Conservation (phyloP, 2,113 vertebrate genomes). For the Grammomys dolichurus region DNA sequence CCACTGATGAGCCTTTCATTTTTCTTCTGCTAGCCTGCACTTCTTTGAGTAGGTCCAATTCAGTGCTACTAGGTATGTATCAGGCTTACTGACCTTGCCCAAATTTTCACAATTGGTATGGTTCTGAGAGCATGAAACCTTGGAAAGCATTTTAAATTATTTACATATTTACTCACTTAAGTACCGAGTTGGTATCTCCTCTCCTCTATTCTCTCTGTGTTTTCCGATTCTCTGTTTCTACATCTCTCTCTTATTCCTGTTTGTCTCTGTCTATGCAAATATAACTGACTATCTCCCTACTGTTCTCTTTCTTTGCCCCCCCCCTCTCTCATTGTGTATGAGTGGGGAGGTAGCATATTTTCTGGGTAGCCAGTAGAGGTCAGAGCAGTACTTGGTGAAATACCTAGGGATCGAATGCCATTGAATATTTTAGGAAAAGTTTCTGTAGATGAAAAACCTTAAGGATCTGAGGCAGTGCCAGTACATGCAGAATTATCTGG, state of each 20-base stretch:
- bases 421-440: too few species aligned
- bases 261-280: too few species aligned
- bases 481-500: too few species aligned
- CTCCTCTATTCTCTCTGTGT: not conserved
- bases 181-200: not conserved
- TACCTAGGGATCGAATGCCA: too few species aligned
- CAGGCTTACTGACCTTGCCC: constrained; percentile 45
- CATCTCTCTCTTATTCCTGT: too few species aligned
- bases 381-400: too few species aligned
- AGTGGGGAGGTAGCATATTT: not conserved
- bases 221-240: too few species aligned
- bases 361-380: not conserved
- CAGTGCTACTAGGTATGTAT: rapidly evolving
- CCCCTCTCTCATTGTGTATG: not conserved
- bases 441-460: too few species aligned
- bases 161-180: not conserved
- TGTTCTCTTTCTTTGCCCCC: too few species aligned
- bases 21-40: too few species aligned
- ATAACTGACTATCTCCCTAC: too few species aligned
- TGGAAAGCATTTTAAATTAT: not conserved
- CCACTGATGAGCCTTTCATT: too few species aligned
- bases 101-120: not conserved
- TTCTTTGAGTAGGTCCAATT: rapidly evolving
- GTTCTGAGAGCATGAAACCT: not conserved
- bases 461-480: not conserved